A percentile compares a stretch with the other conserved stretches of the same genome.
Conservation (phyloP, 2,797 vertebrate species). For the Pangasius krempfi region DNA sequence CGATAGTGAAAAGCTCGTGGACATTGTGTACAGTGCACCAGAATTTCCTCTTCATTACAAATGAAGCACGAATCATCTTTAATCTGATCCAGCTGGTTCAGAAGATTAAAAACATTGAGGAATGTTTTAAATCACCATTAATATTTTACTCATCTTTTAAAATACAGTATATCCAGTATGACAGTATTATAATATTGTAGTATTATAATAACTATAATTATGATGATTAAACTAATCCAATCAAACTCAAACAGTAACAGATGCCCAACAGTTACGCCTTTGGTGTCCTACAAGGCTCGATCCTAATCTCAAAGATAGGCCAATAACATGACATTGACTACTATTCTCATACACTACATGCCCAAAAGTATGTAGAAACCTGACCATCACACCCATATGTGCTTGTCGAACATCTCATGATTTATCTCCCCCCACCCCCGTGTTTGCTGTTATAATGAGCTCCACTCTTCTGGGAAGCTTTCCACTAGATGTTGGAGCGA, state of each 20-base stretch:
- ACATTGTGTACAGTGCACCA: slow-evolving; percentile 69
- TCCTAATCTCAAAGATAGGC: no score
- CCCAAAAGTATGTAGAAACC: no score
- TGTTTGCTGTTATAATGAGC: no score
- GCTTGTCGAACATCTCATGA: not conserved
- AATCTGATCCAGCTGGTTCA: slow-evolving; percentile 61
- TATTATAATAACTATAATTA: no score
- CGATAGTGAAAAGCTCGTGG: slow-evolving; percentile 70
- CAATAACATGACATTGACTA: no score
- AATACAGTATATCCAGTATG: no score
- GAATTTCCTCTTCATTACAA: slow-evolving; percentile 51
- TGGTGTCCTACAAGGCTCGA: not conserved
- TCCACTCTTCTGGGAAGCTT: no score
- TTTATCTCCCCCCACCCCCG: no score
- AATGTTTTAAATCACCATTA: not conserved
- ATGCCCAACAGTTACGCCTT: not conserved
- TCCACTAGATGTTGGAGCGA: no score
- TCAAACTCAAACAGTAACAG: not conserved
- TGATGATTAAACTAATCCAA: not conserved
- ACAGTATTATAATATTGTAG: no score
- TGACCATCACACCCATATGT: not conserved
- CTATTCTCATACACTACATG: no score
- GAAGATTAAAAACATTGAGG: not conserved
- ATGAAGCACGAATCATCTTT: slow-evolving; percentile 72
- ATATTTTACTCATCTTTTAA: no score